Conservation (phyloP, 2,797 vertebrate genomes). For the Dicrostonyx torquatus region DNA sequence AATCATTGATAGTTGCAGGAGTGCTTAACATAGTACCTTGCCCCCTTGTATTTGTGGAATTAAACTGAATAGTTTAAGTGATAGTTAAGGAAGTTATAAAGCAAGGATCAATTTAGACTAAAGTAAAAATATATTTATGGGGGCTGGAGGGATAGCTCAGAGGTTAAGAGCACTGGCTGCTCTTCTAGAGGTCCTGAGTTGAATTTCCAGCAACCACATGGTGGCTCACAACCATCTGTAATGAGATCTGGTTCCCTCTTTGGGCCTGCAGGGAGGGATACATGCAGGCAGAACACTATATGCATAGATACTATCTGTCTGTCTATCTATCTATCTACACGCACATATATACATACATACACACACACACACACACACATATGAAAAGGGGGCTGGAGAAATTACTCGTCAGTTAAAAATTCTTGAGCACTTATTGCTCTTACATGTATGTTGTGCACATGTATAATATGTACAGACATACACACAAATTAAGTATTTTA, state of each 20-base stretch:
- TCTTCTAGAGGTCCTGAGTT: background rate
- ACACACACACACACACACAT: too few species aligned
- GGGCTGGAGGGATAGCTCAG: background rate
- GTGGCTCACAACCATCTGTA: background rate
- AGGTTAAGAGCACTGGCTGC: background rate
- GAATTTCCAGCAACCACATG: background rate
- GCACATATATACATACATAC: too few species aligned
- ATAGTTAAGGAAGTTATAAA: conserved; percentile 40
- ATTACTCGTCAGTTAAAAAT: too few species aligned
- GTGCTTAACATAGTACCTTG: background rate
- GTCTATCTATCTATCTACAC: too few species aligned
- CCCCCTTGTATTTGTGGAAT: background rate
- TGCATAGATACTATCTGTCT: too few species aligned
- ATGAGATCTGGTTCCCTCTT: too few species aligned
- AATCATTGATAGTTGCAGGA: background rate
- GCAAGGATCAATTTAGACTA: background rate
- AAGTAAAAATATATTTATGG: background rate
- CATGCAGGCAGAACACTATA: too few species aligned
- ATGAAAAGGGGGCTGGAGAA: too few species aligned
- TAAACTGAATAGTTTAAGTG: conserved; percentile 47
- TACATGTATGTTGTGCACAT: background rate
- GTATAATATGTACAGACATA: background rate
- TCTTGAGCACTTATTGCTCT: too few species aligned
- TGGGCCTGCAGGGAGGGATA: too few species aligned
- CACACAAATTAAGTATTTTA: background rate